Percentiles rank a stretch among this genome's conserved stretches.
These are phyloP conservation scores for Aleiodes testaceus DNA, from an alignment of 2,888 invertebrate species.

Conservation along the genomic window DNA sequence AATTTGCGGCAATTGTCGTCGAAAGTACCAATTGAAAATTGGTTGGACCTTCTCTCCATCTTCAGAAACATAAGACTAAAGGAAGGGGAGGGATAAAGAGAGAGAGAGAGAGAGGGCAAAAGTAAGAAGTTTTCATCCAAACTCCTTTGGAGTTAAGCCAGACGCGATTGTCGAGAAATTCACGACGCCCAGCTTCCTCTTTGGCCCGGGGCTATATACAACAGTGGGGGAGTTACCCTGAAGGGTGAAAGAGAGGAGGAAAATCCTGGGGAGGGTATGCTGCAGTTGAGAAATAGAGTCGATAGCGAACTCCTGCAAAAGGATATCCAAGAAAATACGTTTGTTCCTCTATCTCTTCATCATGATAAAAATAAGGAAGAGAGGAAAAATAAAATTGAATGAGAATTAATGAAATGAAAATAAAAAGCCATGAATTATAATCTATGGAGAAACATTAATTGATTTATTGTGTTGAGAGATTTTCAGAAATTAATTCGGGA, in stretches of 20 bases:
- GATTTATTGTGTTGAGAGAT: slow-evolving; percentile 21
- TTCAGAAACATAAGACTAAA: slow-evolving; percentile 52
- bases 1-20: not conserved
- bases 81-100: not conserved
- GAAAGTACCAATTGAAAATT: slow-evolving; percentile 29
- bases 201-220: slow-evolving; percentile 15
- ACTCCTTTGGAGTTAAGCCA: slow-evolving; percentile 65
- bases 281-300: slow-evolving; percentile 36
- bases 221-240: slow-evolving; percentile 4
- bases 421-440: too few relatives aligned
- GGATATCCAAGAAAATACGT: slow-evolving; percentile 21
- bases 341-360: slow-evolving; percentile 24
- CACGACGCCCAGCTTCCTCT: slow-evolving; percentile 55
- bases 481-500: slow-evolving; percentile 30
- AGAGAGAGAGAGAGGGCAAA: slow-evolving; percentile 26
- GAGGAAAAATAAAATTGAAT: slow-evolving; percentile 11
- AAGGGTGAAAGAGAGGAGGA: slow-evolving; percentile 27
- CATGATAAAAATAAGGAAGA: slow-evolving; percentile 5
- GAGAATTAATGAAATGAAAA: too few relatives aligned
- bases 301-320: slow-evolving; percentile 33
- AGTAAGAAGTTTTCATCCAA: slow-evolving; percentile 55
- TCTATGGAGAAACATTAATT: not conserved
- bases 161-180: slow-evolving; percentile 65
- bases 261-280: slow-evolving; percentile 1
- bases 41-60: slow-evolving; percentile 32